Evolutionary conservation across 2,113 vertebrate genomes (phyloP).

Genomic region (Phycodurus eques): DNA sequence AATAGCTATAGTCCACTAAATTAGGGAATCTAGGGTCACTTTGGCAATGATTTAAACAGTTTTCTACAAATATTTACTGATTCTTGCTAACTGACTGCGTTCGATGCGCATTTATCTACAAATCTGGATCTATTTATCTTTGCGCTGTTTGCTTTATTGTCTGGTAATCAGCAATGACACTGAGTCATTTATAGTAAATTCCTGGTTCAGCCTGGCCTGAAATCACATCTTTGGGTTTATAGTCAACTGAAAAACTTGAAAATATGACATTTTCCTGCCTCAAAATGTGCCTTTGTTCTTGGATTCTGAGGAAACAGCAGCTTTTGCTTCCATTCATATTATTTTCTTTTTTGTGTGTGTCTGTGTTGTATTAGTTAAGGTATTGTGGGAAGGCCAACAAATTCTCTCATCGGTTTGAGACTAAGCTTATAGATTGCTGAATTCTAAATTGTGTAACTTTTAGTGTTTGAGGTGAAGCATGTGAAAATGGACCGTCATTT

Average conservation of each 20-base stretch:
- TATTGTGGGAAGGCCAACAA: neutral
- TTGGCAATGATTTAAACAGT: neutral
- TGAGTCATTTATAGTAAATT: neutral
- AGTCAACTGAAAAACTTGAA: slow-evolving; percentile 3
- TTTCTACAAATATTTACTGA: neutral
- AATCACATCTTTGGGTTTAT: neutral
- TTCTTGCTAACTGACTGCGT: neutral
- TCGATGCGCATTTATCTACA: neutral
- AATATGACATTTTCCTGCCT: neutral
- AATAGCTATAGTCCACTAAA: neutral
- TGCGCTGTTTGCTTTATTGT: neutral
- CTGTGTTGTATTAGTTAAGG: neutral
- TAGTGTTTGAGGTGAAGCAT: slow-evolving; percentile 10
- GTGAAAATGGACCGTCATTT: slow-evolving; percentile 28
- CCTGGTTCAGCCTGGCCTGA: neutral
- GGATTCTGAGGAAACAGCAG: slow-evolving; percentile 29
- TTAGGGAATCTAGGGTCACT: neutral
- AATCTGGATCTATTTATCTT: neutral
- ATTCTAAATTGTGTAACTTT: slow-evolving; percentile 6
- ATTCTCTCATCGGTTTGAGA: neutral
- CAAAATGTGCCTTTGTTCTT: slow-evolving; percentile 26
- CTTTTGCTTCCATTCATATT: neutral
- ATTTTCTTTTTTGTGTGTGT: neutral
- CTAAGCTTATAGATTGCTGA: neutral
- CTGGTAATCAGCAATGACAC: neutral